Evolutionary conservation across 2,888 invertebrate genomes (phyloP).

Genomic region (Ariolimax columbianus): DNA sequence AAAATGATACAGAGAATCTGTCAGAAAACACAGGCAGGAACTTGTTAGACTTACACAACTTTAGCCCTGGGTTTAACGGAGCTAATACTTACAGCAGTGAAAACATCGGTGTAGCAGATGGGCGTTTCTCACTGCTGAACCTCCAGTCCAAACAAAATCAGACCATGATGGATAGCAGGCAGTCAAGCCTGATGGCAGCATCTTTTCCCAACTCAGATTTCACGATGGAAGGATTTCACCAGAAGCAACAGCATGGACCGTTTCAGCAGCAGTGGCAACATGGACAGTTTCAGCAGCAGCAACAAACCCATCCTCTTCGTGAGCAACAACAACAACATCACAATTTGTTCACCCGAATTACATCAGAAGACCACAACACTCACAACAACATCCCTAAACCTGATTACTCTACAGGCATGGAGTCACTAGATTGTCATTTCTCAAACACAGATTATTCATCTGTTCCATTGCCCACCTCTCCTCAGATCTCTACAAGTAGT

Average conservation of each 20-base stretch:
- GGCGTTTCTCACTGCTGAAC: background rate
- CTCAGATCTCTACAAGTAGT: background rate
- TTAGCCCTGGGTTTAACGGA: constrained; percentile 21
- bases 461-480: background rate
- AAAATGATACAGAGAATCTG: constrained; percentile 30
- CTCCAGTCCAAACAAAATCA: constrained; percentile 17
- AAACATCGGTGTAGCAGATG: background rate
- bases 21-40: background rate
- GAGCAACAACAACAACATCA: background rate
- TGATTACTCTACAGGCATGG: constrained; percentile 6
- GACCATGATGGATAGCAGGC: background rate
- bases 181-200: constrained; percentile 30
- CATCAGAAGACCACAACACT: background rate
- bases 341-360: background rate
- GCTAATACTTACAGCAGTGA: constrained; percentile 14
- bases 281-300: constrained; percentile 6
- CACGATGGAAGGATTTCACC: constrained; percentile 26
- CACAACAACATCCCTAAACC: background rate
- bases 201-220: background rate
- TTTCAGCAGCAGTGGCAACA: constrained; percentile 23
- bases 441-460: constrained; percentile 17
- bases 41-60: constrained; percentile 7
- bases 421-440: constrained; percentile 2
- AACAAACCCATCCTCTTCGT: constrained; percentile 1
- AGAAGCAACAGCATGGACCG: constrained; percentile 5